Evolutionary conservation across 1,140 invertebrate genomes (phyloP).

Genomic region (Laupala kohalensis): DNA sequence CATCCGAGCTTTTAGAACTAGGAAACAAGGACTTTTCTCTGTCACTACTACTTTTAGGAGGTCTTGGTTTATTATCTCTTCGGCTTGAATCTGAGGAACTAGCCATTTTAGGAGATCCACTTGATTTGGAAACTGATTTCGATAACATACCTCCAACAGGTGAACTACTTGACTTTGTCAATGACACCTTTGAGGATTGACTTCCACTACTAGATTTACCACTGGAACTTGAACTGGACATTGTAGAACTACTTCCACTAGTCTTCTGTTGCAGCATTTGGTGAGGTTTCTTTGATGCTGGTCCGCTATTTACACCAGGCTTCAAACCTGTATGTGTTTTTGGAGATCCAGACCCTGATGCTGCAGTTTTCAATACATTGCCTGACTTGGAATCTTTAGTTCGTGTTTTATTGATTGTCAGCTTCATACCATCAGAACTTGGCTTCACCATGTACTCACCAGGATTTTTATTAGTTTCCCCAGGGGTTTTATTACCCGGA

Average conservation of each 20-base stretch:
- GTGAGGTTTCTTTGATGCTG: constrained; percentile 62
- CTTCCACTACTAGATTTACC: constrained; percentile 19
- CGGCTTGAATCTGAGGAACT: constrained; percentile 24
- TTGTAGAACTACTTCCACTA: constrained; percentile 27
- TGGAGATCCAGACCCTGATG: constrained; percentile 42
- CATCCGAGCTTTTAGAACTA: constrained; percentile 15
- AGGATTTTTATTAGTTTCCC: constrained; percentile 44
- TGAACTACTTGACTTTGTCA: constrained; percentile 33
- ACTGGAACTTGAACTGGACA: neutral
- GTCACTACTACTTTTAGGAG: constrained; percentile 7
- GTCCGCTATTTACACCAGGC: constrained; percentile 66
- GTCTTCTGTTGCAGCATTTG: constrained; percentile 22
- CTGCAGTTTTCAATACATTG: constrained; percentile 22
- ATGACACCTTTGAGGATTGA: constrained; percentile 23
- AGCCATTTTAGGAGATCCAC: constrained; percentile 32
- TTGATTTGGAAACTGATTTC: constrained; percentile 25
- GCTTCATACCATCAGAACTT: constrained; percentile 72
- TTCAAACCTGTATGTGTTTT: constrained; percentile 72
- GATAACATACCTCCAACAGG: constrained; percentile 28
- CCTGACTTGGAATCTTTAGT: constrained; percentile 46
- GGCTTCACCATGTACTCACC: constrained; percentile 77
- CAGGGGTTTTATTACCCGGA: constrained; percentile 24
- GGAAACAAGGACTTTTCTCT: constrained; percentile 11
- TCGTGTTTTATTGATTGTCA: constrained; percentile 74
- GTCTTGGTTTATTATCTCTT: constrained; percentile 11